phyloP scores from a whole-genome alignment of 2,797 vertebrate species.

The Sebastes vulpes region DNA sequence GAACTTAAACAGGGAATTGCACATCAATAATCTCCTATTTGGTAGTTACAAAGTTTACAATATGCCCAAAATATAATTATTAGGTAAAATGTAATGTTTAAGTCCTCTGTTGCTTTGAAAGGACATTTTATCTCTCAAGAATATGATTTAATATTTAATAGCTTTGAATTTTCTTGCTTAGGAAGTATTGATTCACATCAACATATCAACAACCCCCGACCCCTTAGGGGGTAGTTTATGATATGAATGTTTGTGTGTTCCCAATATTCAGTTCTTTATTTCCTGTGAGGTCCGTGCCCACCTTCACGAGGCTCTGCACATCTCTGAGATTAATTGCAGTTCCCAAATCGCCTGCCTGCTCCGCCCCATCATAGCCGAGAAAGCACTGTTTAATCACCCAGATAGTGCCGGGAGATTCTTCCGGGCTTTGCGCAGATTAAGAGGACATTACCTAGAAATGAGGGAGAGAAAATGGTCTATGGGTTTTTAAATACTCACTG shows the following conservation, averaged over 20 bases:
- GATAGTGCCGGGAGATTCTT: constrained; percentile 59
- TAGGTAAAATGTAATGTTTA: background rate
- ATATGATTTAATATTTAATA: background rate
- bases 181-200: constrained; percentile 2
- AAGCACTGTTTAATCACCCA: constrained; percentile 62
- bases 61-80: background rate
- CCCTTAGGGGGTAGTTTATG: background rate
- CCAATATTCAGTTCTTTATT: background rate
- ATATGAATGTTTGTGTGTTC: background rate
- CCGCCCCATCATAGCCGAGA: constrained; percentile 20
- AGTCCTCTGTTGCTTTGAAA: background rate
- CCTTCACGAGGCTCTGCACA: constrained; percentile 21
- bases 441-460: constrained; percentile 64
- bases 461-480: constrained; percentile 46
- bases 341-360: constrained; percentile 33
- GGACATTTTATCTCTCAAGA: background rate
- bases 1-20: background rate
- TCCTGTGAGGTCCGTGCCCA: background rate
- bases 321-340: constrained; percentile 40
- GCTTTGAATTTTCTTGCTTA: background rate
- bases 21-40: background rate
- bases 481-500: constrained; percentile 59
- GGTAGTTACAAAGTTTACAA: background rate
- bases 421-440: constrained; percentile 64
- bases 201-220: background rate